Conservation (phyloP, 2,797 vertebrate species). For the Bovichtus diacanthus region DNA sequence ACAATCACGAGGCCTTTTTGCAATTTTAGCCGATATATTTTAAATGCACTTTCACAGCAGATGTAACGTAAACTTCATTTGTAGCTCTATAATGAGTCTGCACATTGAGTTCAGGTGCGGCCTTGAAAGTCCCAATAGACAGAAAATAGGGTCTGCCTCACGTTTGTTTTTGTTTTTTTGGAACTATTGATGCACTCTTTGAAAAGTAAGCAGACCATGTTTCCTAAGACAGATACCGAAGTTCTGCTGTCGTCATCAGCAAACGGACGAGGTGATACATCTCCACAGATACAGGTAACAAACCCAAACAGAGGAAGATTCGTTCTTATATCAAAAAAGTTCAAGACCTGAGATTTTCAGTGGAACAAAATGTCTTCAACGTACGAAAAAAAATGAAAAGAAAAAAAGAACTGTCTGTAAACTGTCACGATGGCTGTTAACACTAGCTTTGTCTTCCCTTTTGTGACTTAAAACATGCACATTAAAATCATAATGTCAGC, state of each 20-base stretch:
- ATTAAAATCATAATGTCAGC: slow-evolving; percentile 62
- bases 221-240: slow-evolving; percentile 34
- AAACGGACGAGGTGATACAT: slow-evolving; percentile 53
- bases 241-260: slow-evolving; percentile 42
- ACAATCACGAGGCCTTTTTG: slow-evolving; percentile 76
- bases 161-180: slow-evolving; percentile 29
- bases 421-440: slow-evolving; percentile 68
- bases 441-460: slow-evolving; percentile 68
- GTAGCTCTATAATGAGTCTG: slow-evolving; percentile 69
- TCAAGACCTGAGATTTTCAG: slow-evolving; percentile 84
- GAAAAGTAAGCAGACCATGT: slow-evolving; percentile 62
- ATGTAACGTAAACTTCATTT: slow-evolving; percentile 73
- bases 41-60: slow-evolving; percentile 80
- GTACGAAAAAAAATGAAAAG: slow-evolving; percentile 61
- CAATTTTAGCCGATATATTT: slow-evolving; percentile 69
- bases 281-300: slow-evolving; percentile 67
- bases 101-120: slow-evolving; percentile 47
- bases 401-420: slow-evolving; percentile 64
- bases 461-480: slow-evolving; percentile 79
- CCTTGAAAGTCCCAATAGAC: slow-evolving; percentile 42
- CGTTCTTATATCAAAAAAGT: slow-evolving; percentile 79
- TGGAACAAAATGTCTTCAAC: slow-evolving; percentile 70
- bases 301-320: slow-evolving; percentile 76
- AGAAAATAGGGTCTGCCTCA: slow-evolving; percentile 24
- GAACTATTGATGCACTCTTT: slow-evolving; percentile 43